phyloP scores from a whole-genome alignment of 2,113 vertebrate species.

The Dromas ardeola region DNA sequence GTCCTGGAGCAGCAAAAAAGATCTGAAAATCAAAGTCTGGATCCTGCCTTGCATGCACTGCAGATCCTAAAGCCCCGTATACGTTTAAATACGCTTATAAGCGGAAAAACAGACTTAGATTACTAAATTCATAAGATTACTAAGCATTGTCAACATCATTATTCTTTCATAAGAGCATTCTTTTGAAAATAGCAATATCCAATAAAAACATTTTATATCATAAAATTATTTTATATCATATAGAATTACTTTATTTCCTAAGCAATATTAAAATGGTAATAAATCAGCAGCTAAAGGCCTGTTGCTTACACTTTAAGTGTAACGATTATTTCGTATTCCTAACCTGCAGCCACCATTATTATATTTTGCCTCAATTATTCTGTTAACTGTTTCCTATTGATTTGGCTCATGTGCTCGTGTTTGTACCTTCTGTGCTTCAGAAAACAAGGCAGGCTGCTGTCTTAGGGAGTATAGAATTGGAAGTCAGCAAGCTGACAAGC shows the following conservation, averaged over 20 bases:
- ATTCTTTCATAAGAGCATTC: not conserved
- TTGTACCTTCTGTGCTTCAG: not conserved
- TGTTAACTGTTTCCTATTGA: not conserved
- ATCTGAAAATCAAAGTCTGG: not conserved
- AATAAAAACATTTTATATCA: not conserved
- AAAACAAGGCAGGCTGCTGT: not conserved
- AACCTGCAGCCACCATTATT: not conserved
- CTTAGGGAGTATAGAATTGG: not conserved
- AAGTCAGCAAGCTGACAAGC: not conserved
- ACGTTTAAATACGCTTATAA: not conserved
- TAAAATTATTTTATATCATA: not conserved
- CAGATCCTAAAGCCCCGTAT: not conserved
- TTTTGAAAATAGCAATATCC: not conserved
- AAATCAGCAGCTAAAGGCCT: not conserved
- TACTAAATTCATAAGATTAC: not conserved
- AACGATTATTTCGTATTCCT: not conserved
- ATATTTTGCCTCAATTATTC: not conserved
- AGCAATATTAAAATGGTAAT: not conserved
- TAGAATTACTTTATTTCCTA: not conserved
- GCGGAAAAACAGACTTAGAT: not conserved
- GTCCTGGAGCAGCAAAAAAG: not conserved
- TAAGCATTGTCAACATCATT: not conserved
- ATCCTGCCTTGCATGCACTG: not conserved
- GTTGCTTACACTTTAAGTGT: not conserved
- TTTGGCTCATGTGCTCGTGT: not conserved